Base-by-base conservation (phyloP, 2,888 invertebrate genomes). In the Cheilosia scutellata region DNA sequence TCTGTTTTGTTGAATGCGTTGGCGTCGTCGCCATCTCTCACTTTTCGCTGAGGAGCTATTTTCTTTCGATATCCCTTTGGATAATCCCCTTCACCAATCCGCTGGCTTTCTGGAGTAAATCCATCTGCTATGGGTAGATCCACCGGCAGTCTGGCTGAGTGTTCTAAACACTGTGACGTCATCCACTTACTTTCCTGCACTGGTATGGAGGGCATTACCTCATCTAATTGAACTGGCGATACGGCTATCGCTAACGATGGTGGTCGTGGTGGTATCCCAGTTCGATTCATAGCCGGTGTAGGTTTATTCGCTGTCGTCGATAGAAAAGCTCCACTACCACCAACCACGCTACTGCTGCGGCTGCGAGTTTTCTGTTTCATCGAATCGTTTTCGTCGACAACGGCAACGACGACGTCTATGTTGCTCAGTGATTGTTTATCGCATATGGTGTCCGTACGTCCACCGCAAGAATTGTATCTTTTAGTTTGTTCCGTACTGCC, bases 401-500 rank as follows among this genome's bases (percentile, higher is more conserved):
- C 62, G 42, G 42, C 55, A 11, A 53, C 60, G 70, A 16, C 71
- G 57, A 7, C 20, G 55, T 65, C 66, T 31, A 7, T n/a, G 40
- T 53, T 70, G 70, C 47, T 80, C 70, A 62, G 74, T 53, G 84
- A 79, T 75, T 79, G 74, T 79, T 70, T 84, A 75, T 84, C 75
- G 80, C 65, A 58, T 65, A 60, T 60, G 58, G 75, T 65, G 84
- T 65, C 70, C 58, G 70, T 40, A 83, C 55, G 63, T 75, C 65
- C 47, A 53, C n/a, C 40, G 75, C 65, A 70, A 75, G 74, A 51
- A 80, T 65, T 71, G 49, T 40, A 25, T 40, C 53, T 79, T 75
- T 84, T 60, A 84, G 84, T 84, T 65, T 40, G 65, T 84, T 84
- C 66, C 75, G 84, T 84, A 42, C 84, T 80, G 80, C 65, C 75